Evolutionary conservation across 2,888 invertebrate species (phyloP).

Genomic region (Temnothorax unifasciatus): DNA sequence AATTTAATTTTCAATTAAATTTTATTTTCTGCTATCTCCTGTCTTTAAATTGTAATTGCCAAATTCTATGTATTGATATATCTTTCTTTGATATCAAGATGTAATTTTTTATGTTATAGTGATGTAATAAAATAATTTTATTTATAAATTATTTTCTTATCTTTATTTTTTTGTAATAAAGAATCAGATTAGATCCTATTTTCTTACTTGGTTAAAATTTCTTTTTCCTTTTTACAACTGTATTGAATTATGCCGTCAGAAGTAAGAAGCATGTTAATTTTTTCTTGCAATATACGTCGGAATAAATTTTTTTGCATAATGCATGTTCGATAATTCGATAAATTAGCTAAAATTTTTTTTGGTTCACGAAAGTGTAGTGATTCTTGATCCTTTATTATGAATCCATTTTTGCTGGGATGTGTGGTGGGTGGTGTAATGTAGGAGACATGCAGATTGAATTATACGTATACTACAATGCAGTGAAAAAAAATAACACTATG

Average conservation of each 20-base stretch:
- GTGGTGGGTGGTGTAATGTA: no score
- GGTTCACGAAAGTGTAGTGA: no score
- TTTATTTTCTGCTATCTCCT: background rate
- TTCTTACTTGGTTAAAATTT: background rate
- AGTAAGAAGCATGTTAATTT: background rate
- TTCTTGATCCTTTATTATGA: no score
- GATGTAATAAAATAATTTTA: constrained; percentile 28
- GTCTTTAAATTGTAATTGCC: background rate
- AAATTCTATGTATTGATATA: background rate
- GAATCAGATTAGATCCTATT: background rate
- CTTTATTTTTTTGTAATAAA: background rate
- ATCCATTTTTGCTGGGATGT: no score
- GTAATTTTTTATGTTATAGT: constrained; percentile 14
- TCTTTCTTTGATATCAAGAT: background rate
- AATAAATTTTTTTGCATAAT: background rate
- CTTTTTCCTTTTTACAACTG: background rate
- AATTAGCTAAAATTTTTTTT: background rate
- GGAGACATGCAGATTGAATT: no score
- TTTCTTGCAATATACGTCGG: background rate
- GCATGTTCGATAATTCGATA: background rate
- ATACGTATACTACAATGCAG: background rate
- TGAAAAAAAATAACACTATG: no score
- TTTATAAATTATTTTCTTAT: background rate
- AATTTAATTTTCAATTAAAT: background rate
- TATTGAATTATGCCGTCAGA: background rate